These are phyloP conservation scores for Pocota personata DNA, from an alignment of 2,888 invertebrate genomes.

Conservation along the genomic window DNA sequence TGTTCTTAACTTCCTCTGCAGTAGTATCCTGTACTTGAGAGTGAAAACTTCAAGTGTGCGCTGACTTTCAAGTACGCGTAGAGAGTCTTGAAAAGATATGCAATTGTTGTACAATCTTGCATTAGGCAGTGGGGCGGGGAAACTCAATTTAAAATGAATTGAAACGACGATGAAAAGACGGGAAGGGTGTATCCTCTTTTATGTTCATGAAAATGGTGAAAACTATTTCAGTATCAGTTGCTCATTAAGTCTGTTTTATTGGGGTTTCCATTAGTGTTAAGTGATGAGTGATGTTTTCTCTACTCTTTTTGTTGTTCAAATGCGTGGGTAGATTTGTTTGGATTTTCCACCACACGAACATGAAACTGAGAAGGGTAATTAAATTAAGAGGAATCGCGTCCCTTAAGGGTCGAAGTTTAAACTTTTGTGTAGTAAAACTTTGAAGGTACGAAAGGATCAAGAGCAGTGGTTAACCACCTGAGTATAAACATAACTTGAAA, in stretches of 20 bases:
- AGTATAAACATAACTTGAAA: background rate
- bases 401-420: background rate
- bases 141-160: background rate
- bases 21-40: background rate
- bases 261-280: constrained; percentile 21
- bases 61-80: constrained; percentile 21
- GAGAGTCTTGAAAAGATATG: background rate
- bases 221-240: constrained; percentile 38
- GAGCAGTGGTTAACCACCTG: background rate
- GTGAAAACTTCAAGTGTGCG: constrained; percentile 12
- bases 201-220: background rate
- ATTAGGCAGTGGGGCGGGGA: background rate
- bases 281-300: constrained; percentile 4
- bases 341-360: background rate
- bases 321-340: constrained; percentile 1
- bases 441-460: background rate
- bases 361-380: background rate
- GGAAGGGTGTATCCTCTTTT: background rate
- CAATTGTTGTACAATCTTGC: constrained; percentile 3
- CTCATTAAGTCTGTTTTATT: constrained; percentile 16
- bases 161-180: background rate
- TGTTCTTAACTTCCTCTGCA: background rate
- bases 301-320: background rate
- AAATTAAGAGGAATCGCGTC: background rate
- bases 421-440: background rate